A percentile compares a stretch with the other conserved stretches of the same genome.
Conservation (phyloP, 2,888 invertebrate genomes). For the Osedax fenrisi region DNA sequence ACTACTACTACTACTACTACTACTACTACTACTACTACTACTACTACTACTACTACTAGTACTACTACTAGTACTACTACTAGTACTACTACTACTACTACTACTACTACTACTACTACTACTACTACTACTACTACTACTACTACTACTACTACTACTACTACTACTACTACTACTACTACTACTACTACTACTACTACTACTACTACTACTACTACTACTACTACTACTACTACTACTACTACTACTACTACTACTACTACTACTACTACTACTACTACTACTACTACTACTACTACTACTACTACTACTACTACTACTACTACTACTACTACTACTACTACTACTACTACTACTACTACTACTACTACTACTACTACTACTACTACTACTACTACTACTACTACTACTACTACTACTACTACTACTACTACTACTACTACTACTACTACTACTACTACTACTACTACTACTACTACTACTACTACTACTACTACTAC, state of each 20-base stretch:
- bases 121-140: constrained; percentile 27
- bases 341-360: constrained; percentile 23
- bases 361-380: constrained; percentile 24
- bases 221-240: constrained; percentile 29
- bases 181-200: constrained; percentile 28
- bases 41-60: constrained; percentile 27
- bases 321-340: constrained; percentile 29
- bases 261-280: constrained; percentile 28
- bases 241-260: constrained; percentile 28
- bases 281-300: constrained; percentile 29
- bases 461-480: constrained; percentile 27
- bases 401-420: constrained; percentile 23
- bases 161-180: constrained; percentile 25
- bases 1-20: constrained; percentile 27
- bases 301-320: constrained; percentile 23
- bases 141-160: constrained; percentile 27
- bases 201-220: constrained; percentile 28
- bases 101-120: constrained; percentile 27
- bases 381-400: constrained; percentile 28
- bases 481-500: constrained; percentile 28
- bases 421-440: constrained; percentile 29
- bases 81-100: constrained; percentile 23
- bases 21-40: constrained; percentile 29
- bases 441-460: constrained; percentile 22
- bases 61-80: constrained; percentile 25